Conservation (phyloP, 2,797 vertebrate species). For the Lophius americanus region DNA sequence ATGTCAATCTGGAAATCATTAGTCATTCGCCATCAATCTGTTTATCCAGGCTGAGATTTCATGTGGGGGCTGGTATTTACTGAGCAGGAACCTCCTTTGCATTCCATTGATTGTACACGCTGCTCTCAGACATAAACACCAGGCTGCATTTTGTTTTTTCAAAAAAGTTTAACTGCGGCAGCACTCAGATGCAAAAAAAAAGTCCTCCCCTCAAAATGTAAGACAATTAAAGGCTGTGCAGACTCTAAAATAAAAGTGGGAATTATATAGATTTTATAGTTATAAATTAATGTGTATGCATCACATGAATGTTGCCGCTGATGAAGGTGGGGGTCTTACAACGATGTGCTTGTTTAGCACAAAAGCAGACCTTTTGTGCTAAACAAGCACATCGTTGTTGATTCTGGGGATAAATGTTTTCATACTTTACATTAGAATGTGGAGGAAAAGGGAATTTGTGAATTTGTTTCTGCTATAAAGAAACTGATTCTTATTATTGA, state of each 20-base stretch:
- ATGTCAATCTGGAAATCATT: slow-evolving; percentile 41
- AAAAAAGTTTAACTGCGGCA: neutral
- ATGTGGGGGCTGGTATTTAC: slow-evolving; percentile 48
- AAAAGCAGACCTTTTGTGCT: neutral
- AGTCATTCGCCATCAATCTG: slow-evolving; percentile 45
- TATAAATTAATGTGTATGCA: too few species aligned
- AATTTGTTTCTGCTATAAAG: neutral
- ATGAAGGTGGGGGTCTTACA: neutral
- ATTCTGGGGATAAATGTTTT: too few species aligned
- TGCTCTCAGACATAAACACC: slow-evolving; percentile 27
- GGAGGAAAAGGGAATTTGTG: too few species aligned
- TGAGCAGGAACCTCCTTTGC: slow-evolving; percentile 37
- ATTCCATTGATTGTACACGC: slow-evolving; percentile 43
- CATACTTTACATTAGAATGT: neutral
- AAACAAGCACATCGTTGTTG: too few species aligned
- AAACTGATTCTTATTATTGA: neutral
- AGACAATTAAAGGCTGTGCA: neutral
- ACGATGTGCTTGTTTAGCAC: neutral
- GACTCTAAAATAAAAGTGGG: too few species aligned
- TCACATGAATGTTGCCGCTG: neutral
- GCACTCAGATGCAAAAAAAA: neutral
- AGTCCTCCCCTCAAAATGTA: neutral
- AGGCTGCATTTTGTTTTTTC: slow-evolving; percentile 12
- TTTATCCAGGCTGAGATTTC: slow-evolving; percentile 35
- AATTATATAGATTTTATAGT: too few species aligned